A percentile compares a stretch with the other conserved stretches of the same genome.
Evolutionary conservation across 2,888 invertebrate species (phyloP).

Genomic region (Corythucha ciliata): DNA sequence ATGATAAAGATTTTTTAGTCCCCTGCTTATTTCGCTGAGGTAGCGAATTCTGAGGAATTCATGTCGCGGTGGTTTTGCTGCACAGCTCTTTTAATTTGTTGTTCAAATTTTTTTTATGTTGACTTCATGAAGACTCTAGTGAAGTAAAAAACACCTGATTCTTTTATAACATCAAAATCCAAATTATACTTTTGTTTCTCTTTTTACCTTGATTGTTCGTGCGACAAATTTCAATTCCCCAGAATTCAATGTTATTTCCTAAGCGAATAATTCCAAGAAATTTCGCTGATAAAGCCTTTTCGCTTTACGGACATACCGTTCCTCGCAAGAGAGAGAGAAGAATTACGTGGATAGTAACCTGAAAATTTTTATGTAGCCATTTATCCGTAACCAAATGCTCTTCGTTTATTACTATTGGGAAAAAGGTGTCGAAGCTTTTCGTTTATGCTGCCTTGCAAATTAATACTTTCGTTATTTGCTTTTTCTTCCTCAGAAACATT

Average conservation of each 20-base stretch:
- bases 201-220: background rate
- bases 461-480: conserved; percentile 8
- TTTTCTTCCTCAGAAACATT: conserved; percentile 67
- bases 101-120: background rate
- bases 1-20: too few relatives aligned
- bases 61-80: too few relatives aligned
- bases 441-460: background rate
- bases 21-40: too few relatives aligned
- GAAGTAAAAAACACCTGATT: background rate
- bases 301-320: conserved; percentile 16
- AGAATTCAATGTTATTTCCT: background rate
- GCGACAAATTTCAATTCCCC: background rate
- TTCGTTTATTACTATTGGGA: background rate
- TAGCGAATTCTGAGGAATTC: too few relatives aligned
- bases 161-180: too few relatives aligned
- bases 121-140: background rate
- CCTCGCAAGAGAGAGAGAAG: conserved; percentile 18
- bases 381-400: background rate
- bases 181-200: too few relatives aligned
- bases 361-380: conserved; percentile 4
- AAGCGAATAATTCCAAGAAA: conserved; percentile 8
- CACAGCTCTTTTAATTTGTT: too few relatives aligned
- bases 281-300: conserved; percentile 5
- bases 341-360: conserved; percentile 20
- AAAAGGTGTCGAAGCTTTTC: conserved; percentile 5